phyloP scores from a whole-genome alignment of 2,113 vertebrate genomes.

The Psittacara wagleri region DNA sequence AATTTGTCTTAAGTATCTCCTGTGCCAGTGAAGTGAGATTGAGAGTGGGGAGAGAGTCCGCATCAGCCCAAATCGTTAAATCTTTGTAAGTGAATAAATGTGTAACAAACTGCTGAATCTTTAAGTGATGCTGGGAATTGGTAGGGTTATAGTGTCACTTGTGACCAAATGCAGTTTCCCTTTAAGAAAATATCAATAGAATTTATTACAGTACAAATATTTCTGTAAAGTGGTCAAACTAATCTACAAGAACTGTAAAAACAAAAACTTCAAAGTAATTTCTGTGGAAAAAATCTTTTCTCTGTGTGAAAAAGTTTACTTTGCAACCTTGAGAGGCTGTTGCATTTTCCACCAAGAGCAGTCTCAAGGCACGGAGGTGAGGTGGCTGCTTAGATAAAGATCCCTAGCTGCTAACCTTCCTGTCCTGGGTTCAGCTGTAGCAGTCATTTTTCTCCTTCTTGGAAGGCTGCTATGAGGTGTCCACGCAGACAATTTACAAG shows the following conservation, averaged over 20 bases:
- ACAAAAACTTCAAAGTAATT: background rate
- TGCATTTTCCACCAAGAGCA: rapidly evolving
- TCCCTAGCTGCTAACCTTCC: background rate
- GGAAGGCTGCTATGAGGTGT: background rate
- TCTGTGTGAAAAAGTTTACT: background rate
- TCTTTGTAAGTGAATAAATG: background rate
- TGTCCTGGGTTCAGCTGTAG: background rate
- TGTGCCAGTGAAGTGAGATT: background rate
- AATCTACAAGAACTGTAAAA: background rate
- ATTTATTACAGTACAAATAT: background rate
- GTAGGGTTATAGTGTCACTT: background rate
- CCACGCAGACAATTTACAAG: background rate
- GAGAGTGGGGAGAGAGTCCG: background rate
- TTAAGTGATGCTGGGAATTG: background rate
- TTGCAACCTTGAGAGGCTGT: background rate
- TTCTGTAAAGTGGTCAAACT: background rate
- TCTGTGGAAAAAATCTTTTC: background rate
- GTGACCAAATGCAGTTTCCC: rapidly evolving
- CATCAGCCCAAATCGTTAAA: background rate
- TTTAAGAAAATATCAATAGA: background rate
- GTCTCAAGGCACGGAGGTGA: rapidly evolving
- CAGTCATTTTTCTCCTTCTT: background rate
- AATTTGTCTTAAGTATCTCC: background rate
- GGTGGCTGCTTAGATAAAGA: background rate
- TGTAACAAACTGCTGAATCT: background rate